Percentiles rank a stretch among this genome's conserved stretches.
phyloP scores from a whole-genome alignment of 2,113 vertebrate species.

The Varanus salvator region DNA sequence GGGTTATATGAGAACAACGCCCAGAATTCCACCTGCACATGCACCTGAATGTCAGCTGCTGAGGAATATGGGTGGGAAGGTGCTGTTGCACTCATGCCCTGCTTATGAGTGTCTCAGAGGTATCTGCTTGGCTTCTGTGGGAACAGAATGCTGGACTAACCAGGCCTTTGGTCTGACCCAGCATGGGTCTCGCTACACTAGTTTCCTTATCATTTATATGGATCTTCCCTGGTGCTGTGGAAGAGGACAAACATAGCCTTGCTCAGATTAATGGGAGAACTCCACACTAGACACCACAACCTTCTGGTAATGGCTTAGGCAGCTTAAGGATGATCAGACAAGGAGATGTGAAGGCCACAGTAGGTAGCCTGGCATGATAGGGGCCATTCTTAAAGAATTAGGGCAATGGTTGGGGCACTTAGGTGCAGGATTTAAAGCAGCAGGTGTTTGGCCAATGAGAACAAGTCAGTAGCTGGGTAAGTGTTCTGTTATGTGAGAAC shows the following conservation, averaged over 20 bases:
- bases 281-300: not conserved
- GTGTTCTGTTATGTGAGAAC: conserved; percentile 3
- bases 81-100: not conserved
- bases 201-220: not conserved
- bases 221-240: not conserved
- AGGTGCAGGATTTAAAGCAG: conserved; percentile 26
- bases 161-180: not conserved
- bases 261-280: not conserved
- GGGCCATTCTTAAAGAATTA: not conserved
- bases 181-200: not conserved
- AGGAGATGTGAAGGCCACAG: no score
- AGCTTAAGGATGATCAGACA: not conserved
- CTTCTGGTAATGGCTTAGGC: not conserved
- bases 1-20: no score
- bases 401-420: conserved; percentile 22
- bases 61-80: not conserved
- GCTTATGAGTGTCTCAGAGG: not conserved
- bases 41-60: not conserved
- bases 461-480: no score
- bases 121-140: not conserved
- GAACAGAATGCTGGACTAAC: not conserved
- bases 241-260: not conserved
- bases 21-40: not conserved
- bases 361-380: conserved; percentile 19
- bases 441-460: conserved; percentile 2